Evolutionary conservation across 1,140 invertebrate genomes (phyloP).

Genomic region (Pseudomyrmex dendroicus): DNA sequence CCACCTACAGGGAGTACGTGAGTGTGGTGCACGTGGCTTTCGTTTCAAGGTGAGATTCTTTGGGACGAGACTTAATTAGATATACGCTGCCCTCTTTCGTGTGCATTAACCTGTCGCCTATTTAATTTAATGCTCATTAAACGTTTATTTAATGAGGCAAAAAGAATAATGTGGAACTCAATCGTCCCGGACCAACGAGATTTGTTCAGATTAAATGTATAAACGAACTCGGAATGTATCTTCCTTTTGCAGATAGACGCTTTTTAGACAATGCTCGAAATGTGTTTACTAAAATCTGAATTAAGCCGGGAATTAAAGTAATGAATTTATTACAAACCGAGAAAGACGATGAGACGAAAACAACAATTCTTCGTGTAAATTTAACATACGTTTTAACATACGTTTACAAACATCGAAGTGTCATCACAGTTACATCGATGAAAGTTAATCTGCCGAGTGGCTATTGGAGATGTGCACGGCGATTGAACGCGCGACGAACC

Average conservation of each 20-base stretch:
- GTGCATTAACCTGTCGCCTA: neutral
- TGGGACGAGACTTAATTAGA: conserved; percentile 43
- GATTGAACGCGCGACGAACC: conserved; percentile 68
- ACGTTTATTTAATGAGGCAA: conserved; percentile 8
- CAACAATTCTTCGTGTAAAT: neutral
- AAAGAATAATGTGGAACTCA: conserved; percentile 8
- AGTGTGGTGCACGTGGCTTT: neutral
- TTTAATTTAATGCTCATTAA: conserved; percentile 38
- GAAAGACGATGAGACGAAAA: neutral
- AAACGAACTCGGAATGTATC: neutral
- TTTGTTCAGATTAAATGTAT: neutral
- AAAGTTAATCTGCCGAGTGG: conserved; percentile 3
- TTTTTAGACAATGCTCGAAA: conserved; percentile 1
- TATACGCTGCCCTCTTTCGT: neutral
- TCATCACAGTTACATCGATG: neutral
- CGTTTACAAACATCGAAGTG: neutral
- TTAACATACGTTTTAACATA: too few species aligned
- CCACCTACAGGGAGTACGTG: conserved; percentile 30
- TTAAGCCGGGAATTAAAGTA: neutral
- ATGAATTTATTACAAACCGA: conserved; percentile 2
- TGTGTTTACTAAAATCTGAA: neutral
- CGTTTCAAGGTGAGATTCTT: conserved; percentile 33
- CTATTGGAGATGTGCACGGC: conserved; percentile 34
- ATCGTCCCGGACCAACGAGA: neutral
- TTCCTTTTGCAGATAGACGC: neutral